Base-by-base conservation (phyloP, 2,113 vertebrate species). In the Clarias magur region DNA sequence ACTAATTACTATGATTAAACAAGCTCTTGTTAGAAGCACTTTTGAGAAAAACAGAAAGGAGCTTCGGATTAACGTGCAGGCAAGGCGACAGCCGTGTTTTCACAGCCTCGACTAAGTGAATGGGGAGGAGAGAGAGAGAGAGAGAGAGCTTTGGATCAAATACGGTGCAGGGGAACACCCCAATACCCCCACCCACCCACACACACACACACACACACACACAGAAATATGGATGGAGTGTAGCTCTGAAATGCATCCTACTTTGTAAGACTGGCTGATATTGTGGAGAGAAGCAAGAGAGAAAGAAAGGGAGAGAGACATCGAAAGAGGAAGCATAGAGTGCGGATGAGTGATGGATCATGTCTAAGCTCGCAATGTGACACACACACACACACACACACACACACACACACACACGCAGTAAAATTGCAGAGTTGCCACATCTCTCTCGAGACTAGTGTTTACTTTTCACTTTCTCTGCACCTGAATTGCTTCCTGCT, bases 1-100 rank as follows among this genome's bases (percentile, higher is more conserved):
- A 92, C 91, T 88, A 92, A 93, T 94, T 91, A 91, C 88, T 88
- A 57, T 90, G 88, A 92, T 88, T 91, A 73, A 82, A 89, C 87
- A 85, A 85, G 87, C 85, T 92, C 89, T 89, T 83, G 82, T 91
- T 89, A 89, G 85, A 17, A 53, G 83, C 89, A 23, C 38, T 88
- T 83, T 84, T 87, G 80, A 89, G 91, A 92, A 48, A 48, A 91
- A 91, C 90, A 81, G 86, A 86, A 48, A 9, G 30, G 78, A 62
- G 83, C 25, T 85, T 89, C 86, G 82, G 89, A 90, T 94, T 92
- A 93, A 86, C 62, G 62, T 86, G 81, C 68, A 88, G 62, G 38
- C 60, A 4, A 76, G 72, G 63, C 68, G 59, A 80, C 68, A 30
- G 9, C 4, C 63, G 82, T 23, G 57, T 80, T 48, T 78, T 25